phyloP scores from a whole-genome alignment of 2,888 invertebrate species.

The Embidobia sp. region DNA sequence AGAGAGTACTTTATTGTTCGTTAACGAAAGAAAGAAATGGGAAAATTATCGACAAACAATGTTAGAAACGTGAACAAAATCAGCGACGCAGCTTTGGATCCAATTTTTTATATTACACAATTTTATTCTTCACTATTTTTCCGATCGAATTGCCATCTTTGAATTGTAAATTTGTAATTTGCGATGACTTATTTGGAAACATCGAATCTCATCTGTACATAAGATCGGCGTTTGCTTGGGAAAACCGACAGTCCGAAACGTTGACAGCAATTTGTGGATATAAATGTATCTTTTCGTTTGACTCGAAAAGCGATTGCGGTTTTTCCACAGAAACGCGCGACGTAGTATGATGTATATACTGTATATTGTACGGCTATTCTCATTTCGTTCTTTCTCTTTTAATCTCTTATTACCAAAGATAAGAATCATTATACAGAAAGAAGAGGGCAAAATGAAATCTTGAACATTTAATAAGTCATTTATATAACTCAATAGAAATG shows the following conservation, averaged over 20 bases:
- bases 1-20: slow-evolving; percentile 66
- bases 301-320: slow-evolving; percentile 3
- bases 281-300: slow-evolving; percentile 1
- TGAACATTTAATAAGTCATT: slow-evolving; percentile 66
- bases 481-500: slow-evolving; percentile 70
- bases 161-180: too few relatives aligned
- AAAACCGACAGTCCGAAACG: slow-evolving; percentile 15
- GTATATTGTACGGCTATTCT: slow-evolving; percentile 51
- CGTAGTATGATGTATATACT: slow-evolving; percentile 44
- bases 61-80: slow-evolving; percentile 17
- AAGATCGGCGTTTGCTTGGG: slow-evolving; percentile 24
- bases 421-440: slow-evolving; percentile 65
- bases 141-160: too few relatives aligned
- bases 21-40: slow-evolving; percentile 64
- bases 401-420: slow-evolving; percentile 76
- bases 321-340: slow-evolving; percentile 13
- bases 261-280: neutral
- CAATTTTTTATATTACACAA: too few relatives aligned
- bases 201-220: slow-evolving; percentile 31
- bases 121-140: too few relatives aligned
- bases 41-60: slow-evolving; percentile 52
- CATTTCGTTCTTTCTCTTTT: slow-evolving; percentile 65
- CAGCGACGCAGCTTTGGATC: too few relatives aligned
- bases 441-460: slow-evolving; percentile 40
- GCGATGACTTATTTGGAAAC: slow-evolving; percentile 6